Percentiles rank a stretch among this genome's conserved stretches.
These are phyloP conservation scores for Erpetoichthys calabaricus DNA, from an alignment of 2,797 vertebrate genomes.

Conservation along the genomic window DNA sequence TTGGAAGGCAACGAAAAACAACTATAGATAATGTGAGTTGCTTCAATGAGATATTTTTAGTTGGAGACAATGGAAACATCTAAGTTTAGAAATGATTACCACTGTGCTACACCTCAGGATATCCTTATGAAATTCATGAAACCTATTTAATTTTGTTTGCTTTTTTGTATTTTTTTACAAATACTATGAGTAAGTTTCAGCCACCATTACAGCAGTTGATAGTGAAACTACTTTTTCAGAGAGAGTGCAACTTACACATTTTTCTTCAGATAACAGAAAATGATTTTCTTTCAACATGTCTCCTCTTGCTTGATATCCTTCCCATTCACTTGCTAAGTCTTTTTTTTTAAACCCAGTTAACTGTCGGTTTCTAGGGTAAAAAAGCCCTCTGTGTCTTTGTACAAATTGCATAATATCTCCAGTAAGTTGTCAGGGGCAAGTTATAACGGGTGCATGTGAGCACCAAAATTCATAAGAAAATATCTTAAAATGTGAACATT, in stretches of 20 bases:
- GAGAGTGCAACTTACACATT: too few species aligned
- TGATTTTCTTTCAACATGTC: slow-evolving; percentile 10
- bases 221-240: too few species aligned
- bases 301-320: slow-evolving; percentile 14
- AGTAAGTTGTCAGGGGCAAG: too few species aligned
- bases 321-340: background rate
- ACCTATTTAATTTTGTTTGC: background rate
- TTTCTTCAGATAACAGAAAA: background rate
- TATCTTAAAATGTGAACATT: too few species aligned
- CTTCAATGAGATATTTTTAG: background rate
- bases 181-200: too few species aligned
- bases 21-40: too few species aligned
- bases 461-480: too few species aligned
- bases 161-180: too few species aligned
- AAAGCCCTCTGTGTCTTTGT: slow-evolving; percentile 8
- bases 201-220: too few species aligned
- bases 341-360: background rate
- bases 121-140: background rate
- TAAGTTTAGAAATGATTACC: background rate
- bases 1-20: too few species aligned
- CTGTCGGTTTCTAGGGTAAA: slow-evolving; percentile 8
- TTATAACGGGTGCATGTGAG: too few species aligned
- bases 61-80: background rate
- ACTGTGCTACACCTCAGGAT: background rate
- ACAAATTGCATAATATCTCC: slow-evolving; percentile 17